These are phyloP conservation scores for Fulmarus glacialis DNA, from an alignment of 2,113 vertebrate genomes.

Conservation along the genomic window DNA sequence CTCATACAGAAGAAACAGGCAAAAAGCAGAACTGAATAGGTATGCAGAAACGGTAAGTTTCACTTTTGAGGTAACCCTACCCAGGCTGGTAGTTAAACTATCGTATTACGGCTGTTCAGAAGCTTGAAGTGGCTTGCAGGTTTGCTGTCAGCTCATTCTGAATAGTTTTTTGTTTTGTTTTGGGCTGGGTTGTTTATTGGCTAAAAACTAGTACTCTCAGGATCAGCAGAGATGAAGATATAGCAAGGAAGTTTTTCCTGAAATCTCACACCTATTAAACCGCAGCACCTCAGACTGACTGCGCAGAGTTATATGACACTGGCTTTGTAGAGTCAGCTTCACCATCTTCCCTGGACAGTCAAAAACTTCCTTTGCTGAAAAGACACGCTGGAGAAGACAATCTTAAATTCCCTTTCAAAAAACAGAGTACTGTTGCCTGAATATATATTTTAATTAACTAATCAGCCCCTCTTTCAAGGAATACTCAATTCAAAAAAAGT, in stretches of 20 bases:
- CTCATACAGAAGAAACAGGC: fast-evolving
- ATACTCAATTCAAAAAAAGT: not conserved
- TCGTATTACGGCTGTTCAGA: not conserved
- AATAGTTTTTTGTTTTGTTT: too few relatives aligned
- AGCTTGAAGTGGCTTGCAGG: not conserved
- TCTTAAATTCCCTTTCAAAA: not conserved
- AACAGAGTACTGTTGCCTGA: not conserved
- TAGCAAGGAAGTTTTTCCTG: not conserved
- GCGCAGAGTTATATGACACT: not conserved
- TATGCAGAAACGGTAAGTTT: fast-evolving
- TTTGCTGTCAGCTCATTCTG: not conserved
- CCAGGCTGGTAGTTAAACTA: not conserved
- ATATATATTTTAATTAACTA: not conserved
- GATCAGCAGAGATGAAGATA: not conserved
- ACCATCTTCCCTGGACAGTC: not conserved
- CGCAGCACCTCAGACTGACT: not conserved
- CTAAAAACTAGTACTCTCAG: not conserved
- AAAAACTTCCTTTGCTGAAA: not conserved
- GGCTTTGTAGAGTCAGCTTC: not conserved
- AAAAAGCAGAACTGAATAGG: not conserved
- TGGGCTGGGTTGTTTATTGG: not conserved
- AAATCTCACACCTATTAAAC: not conserved
- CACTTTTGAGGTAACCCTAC: not conserved
- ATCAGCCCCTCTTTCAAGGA: not conserved
- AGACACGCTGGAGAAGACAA: not conserved